phyloP scores from a whole-genome alignment of 2,888 invertebrate species.

The Ichneumoninae sp. region DNA sequence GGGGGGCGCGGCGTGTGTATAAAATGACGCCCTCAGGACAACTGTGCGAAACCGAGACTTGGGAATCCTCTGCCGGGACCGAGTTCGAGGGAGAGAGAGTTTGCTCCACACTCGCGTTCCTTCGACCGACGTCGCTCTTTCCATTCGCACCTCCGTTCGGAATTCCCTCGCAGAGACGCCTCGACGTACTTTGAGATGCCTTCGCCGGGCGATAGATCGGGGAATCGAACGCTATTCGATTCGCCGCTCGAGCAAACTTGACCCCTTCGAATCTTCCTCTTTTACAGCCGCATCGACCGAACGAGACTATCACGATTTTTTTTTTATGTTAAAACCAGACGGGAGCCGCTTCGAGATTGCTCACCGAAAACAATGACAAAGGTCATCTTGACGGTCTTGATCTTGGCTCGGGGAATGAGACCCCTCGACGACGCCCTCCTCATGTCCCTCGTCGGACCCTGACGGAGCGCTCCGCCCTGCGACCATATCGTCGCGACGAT shows the following conservation, averaged over 20 bases:
- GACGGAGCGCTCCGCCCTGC: slow-evolving; percentile 78
- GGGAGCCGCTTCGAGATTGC: slow-evolving; percentile 72
- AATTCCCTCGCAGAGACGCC: slow-evolving; percentile 20
- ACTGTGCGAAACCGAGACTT: slow-evolving; percentile 30
- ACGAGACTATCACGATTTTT: not conserved
- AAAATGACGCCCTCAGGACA: slow-evolving; percentile 52
- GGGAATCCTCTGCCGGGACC: slow-evolving; percentile 26
- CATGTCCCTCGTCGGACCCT: slow-evolving; percentile 85
- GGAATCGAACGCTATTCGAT: slow-evolving; percentile 22
- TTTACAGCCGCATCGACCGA: not conserved
- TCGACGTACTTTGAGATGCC: slow-evolving; percentile 8
- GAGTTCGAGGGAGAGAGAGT: not conserved
- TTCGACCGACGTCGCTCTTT: not conserved
- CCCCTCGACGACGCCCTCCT: slow-evolving; percentile 95
- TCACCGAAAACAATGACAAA: slow-evolving; percentile 97
- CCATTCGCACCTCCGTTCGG: slow-evolving; percentile 4
- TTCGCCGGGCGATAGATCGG: not conserved
- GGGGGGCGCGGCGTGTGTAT: slow-evolving; percentile 6
- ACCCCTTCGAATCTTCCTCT: no score
- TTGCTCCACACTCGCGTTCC: not conserved
- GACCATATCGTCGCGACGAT: slow-evolving; percentile 97
- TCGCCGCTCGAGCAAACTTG: not conserved
- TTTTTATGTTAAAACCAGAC: not conserved
- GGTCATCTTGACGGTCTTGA: slow-evolving; percentile 99
- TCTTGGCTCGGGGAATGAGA: slow-evolving; percentile 97